Base-by-base conservation (phyloP, 2,888 invertebrate species). In the Mimas tiliae region DNA sequence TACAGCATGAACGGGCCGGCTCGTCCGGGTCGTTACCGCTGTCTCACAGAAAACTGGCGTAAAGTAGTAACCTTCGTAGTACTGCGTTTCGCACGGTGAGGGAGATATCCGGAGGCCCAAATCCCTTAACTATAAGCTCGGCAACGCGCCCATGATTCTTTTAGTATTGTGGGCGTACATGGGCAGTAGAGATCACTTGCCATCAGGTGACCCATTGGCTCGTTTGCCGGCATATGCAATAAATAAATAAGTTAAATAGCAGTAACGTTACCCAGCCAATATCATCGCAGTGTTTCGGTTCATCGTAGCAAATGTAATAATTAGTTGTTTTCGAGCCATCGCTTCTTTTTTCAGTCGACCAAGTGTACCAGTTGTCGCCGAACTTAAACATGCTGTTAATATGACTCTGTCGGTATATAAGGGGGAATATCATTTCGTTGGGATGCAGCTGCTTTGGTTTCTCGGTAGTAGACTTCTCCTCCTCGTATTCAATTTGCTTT, bases 341-440 rank as follows among this genome's bases (percentile, higher is more conserved):
- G 0, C 82, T 76, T 9, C 90, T 77, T 65, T 88, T 90, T 69
- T 93, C 92, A 0, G 83, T 84, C 1, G 91, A 87, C 93, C 93
- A 93, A 21, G 93, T 93, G 73, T 92, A 93, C 93, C 93, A 93
- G 69, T 89, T 91, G 68, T 89, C 91, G 1, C 90, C 91, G 69
- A 91, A 91, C 74, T 92, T 92, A 70, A 93, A 93, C 92, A 92
- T 91, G 70, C 90, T 91, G 72, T 90, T 92, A 45, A 93, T 85
- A 69, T 93, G 91, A 63, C 70, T 86, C 74, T 93, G 93, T 0
- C 81, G 83, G 72, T 91, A 92, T 69, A 93, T 91, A 66, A 93
- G 74, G 0, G 93, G 90, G 69, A 93, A 93, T 6, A 93, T 83
- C 78, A 93, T 76, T 70, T 92, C 91, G 69, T 92, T 92, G 1